Conservation (phyloP, 2,113 vertebrate genomes). For the Malurus elegans region DNA sequence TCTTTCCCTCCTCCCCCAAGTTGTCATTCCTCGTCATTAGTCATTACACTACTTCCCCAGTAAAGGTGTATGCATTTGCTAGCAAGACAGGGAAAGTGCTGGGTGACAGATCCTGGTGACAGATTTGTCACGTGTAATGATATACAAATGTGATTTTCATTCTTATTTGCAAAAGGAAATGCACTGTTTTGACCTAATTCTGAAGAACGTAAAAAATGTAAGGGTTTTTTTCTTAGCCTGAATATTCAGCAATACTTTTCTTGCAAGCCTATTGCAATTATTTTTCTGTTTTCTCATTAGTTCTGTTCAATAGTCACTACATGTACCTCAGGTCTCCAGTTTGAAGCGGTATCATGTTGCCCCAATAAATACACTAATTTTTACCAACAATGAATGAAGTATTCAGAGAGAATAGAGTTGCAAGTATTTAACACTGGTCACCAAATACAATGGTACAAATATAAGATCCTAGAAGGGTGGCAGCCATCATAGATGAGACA, state of each 20-base stretch:
- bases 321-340: neutral
- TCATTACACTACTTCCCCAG: neutral
- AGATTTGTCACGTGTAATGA: neutral
- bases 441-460: neutral
- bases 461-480: neutral
- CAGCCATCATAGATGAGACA: neutral
- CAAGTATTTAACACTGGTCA: neutral
- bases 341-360: neutral
- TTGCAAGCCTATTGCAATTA: neutral
- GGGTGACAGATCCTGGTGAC: neutral
- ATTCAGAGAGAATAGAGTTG: neutral
- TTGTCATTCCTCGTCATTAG: neutral
- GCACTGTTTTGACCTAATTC: neutral
- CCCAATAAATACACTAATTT: neutral
- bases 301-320: neutral
- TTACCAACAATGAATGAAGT: neutral
- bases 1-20: fast-evolving
- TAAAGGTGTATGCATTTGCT: neutral
- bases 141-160: neutral
- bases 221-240: neutral
- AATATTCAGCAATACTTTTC: neutral
- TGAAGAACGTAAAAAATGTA: neutral
- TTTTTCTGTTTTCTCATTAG: neutral
- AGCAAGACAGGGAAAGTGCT: neutral
- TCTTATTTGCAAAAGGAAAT: neutral